Percentiles rank a stretch among this genome's conserved stretches.
Conservation (phyloP, 1,140 invertebrate genomes). For the Drosophila asahinai region DNA sequence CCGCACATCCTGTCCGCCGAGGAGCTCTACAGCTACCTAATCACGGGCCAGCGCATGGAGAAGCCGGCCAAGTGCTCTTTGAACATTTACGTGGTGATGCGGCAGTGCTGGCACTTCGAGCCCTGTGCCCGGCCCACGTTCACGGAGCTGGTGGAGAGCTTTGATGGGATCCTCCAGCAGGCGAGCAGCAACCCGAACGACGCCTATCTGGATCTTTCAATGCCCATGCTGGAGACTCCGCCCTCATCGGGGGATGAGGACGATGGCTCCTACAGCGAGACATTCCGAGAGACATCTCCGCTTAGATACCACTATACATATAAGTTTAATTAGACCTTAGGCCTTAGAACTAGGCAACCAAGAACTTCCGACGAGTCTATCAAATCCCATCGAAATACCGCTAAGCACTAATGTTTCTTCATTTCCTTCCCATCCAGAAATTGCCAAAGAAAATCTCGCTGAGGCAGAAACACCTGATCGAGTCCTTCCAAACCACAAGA, state of each 20-base stretch:
- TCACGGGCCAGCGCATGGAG: conserved; percentile 96
- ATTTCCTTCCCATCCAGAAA: conserved; percentile 60
- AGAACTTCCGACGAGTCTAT: conserved; percentile 51
- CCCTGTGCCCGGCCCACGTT: conserved; percentile 95
- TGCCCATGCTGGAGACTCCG: conserved; percentile 93
- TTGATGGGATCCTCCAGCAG: conserved; percentile 94
- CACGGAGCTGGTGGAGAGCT: conserved; percentile 93
- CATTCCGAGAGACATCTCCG: conserved; percentile 75
- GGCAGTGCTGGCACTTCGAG: conserved; percentile 97
- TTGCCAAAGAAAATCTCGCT: conserved; percentile 77
- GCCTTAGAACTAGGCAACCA: conserved; percentile 17
- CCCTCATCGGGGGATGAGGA: conserved; percentile 92
- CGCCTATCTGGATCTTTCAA: conserved; percentile 95
- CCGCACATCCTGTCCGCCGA: conserved; percentile 93
- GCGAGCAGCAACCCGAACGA: conserved; percentile 88
- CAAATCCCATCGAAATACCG: conserved; percentile 58
- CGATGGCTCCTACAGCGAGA: conserved; percentile 83
- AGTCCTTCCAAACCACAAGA: conserved; percentile 72
- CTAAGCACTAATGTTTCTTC: conserved; percentile 18
- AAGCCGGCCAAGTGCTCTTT: conserved; percentile 95
- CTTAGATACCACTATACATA: conserved; percentile 82
- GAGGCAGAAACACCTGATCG: conserved; percentile 76
- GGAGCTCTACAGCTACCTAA: conserved; percentile 93
- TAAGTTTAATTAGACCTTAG: conserved; percentile 76
- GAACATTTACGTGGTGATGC: conserved; percentile 97